phyloP scores from a whole-genome alignment of 1,140 invertebrate genomes.

The Saccostrea cuccullata region DNA sequence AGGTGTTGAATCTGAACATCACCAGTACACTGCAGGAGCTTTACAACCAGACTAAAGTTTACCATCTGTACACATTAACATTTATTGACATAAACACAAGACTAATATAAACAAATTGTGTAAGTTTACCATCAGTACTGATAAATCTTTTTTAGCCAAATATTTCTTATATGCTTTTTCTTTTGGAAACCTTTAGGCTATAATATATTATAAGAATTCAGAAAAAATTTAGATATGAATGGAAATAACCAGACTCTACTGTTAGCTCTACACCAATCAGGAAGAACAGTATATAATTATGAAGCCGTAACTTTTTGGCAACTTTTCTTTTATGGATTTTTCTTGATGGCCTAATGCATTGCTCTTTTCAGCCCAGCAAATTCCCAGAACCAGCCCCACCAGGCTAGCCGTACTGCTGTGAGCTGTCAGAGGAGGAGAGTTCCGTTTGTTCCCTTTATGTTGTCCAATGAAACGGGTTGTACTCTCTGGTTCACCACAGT shows the following conservation, averaged over 20 bases:
- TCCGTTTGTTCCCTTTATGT: slow-evolving; percentile 94
- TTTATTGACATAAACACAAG: slow-evolving; percentile 91
- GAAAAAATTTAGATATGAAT: too few species aligned
- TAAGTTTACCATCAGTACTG: neutral
- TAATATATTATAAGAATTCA: too few species aligned
- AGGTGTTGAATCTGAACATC: slow-evolving; percentile 90
- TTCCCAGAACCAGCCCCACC: slow-evolving; percentile 9
- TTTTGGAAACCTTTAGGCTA: too few species aligned
- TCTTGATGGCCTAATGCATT: neutral
- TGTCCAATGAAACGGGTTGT: slow-evolving; percentile 93
- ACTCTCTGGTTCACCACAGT: slow-evolving; percentile 90
- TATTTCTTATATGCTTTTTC: too few species aligned
- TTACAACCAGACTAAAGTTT: slow-evolving; percentile 88
- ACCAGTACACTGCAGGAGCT: slow-evolving; percentile 91
- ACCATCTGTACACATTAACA: too few species aligned
- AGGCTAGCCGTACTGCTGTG: too few species aligned
- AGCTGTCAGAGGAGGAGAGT: slow-evolving; percentile 81
- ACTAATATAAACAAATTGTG: slow-evolving; percentile 83
- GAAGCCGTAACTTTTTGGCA: neutral
- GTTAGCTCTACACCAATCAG: neutral
- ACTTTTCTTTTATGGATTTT: neutral
- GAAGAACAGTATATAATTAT: too few species aligned
- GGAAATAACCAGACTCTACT: too few species aligned
- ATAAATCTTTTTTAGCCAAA: neutral
- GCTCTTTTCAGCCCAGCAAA: slow-evolving; percentile 13